These are phyloP conservation scores for Climacteris rufus DNA, from an alignment of 2,113 vertebrate species.

Conservation along the genomic window DNA sequence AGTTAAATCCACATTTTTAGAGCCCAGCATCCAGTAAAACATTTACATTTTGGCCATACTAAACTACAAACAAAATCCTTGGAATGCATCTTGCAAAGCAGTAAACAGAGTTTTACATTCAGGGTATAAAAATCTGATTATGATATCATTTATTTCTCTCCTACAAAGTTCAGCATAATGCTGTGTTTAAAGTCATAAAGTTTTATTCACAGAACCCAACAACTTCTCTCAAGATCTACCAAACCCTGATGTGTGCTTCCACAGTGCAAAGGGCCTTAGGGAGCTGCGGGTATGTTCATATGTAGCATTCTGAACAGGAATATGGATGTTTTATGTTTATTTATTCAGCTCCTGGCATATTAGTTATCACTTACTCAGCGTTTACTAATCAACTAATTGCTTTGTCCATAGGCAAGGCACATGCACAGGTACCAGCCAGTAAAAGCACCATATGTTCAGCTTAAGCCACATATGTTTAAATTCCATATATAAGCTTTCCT, in stretches of 20 bases:
- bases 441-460: neutral
- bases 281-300: neutral
- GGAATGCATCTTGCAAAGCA: neutral
- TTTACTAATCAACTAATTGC: neutral
- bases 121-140: neutral
- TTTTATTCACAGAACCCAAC: neutral
- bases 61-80: neutral
- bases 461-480: neutral
- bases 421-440: neutral
- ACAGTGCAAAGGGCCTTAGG: neutral
- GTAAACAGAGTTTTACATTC: neutral
- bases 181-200: neutral
- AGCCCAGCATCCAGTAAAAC: neutral
- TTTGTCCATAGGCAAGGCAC: neutral
- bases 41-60: rapidly evolving
- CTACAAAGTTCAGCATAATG: neutral
- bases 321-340: neutral
- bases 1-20: neutral
- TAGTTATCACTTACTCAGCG: neutral
- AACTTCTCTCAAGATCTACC: neutral
- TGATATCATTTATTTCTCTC: neutral
- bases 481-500: neutral
- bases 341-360: neutral
- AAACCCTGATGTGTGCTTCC: neutral
- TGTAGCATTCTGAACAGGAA: neutral